Evolutionary conservation across 2,888 invertebrate species (phyloP).

Genomic region (Dolomedes plantarius): DNA sequence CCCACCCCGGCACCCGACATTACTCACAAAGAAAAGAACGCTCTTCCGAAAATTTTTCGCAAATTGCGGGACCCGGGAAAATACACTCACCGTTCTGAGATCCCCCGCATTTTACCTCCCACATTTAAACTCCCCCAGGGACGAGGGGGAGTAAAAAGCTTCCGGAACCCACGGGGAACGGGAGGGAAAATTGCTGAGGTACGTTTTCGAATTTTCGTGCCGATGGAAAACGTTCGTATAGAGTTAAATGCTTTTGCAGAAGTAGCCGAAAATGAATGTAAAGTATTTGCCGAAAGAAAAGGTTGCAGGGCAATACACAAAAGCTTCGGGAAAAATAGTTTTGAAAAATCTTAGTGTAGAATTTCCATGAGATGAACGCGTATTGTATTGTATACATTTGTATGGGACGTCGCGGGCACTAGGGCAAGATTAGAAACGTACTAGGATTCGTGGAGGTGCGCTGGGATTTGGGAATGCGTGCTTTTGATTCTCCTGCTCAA

Average conservation of each 20-base stretch:
- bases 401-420: background rate
- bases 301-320: background rate
- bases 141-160: slow-evolving; percentile 49
- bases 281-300: background rate
- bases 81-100: slow-evolving; percentile 37
- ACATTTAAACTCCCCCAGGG: slow-evolving; percentile 49
- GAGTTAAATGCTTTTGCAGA: slow-evolving; percentile 27
- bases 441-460: background rate
- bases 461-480: background rate
- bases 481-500: background rate
- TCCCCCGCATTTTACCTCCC: slow-evolving; percentile 22
- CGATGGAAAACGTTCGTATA: slow-evolving; percentile 32
- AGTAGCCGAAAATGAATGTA: slow-evolving; percentile 5
- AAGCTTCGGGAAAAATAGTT: slow-evolving; percentile 2
- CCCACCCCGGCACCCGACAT: background rate
- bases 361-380: background rate
- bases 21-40: slow-evolving; percentile 10
- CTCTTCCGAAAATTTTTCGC: slow-evolving; percentile 33
- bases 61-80: slow-evolving; percentile 47
- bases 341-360: background rate
- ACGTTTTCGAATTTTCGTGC: slow-evolving; percentile 52
- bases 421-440: background rate
- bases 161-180: slow-evolving; percentile 30
- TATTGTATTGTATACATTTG: background rate
- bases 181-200: slow-evolving; percentile 35